Evolutionary conservation across 2,797 vertebrate genomes (phyloP), one percentile per base, ranked within the genome.

Genomic region (Agapornis canus): DNA sequence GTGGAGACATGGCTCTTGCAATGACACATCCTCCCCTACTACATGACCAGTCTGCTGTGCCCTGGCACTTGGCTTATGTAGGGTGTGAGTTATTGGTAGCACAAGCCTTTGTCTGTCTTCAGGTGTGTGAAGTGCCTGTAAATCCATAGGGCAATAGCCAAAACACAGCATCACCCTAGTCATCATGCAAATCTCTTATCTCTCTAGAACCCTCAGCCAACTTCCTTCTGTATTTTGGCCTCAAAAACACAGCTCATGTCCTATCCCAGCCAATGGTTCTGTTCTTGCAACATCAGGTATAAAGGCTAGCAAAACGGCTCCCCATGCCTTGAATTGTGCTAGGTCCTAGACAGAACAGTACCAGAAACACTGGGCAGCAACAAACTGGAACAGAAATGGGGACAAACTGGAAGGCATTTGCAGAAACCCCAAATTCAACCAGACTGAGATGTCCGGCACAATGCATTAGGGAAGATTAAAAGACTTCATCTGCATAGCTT

Each of bases 141-240:
- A 91, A 80, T 80, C 57, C 72, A 64, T 0, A 0, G 31, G 45
- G 57, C 2, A 0, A n/a, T 8, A 54, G 78, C 71, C 79, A 84
- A 56, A 75, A 22, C 31, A 57, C 68, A 73, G 76, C 68, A 69
- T 85, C 79, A 4, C 42, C 25, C 72, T 9, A 27, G 4, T 47
- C 69, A 64, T 11, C 8, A 10, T 40, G 72, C 79, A 92, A 40
- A 86, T n/a, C 61, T 80, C 54, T 63, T 57, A 3, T 56, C 60
- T 82, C 64, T 39, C 8, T 2, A 78, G 87, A 47, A 78, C 23
- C 59, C 56, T 64, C 54, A 70, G 89, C 20, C 61, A 89, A 2
- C 49, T 42, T 68, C 76, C 45, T 88, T 43, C 31, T 57, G 18
- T 45, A 56, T 49, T 70, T 78, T 95, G 93, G 82, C 65, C 76